Base-by-base conservation (phyloP, 2,113 vertebrate species). In the Nipponia nippon region DNA sequence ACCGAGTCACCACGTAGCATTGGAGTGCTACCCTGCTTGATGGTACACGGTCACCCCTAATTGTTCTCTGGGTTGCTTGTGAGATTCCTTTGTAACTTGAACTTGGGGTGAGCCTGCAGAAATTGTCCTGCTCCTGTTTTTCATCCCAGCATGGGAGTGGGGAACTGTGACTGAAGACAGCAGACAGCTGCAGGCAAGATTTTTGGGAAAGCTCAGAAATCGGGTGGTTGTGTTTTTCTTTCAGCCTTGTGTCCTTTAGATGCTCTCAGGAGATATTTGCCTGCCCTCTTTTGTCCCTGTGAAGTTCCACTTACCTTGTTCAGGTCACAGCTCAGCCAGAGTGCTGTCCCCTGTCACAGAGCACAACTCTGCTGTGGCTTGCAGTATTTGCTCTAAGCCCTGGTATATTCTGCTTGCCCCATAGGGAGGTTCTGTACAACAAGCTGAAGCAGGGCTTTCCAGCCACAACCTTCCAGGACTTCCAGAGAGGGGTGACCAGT, bases 401-500 rank as follows among this genome's bases (percentile, higher is more conserved):
- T 63, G 17, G 1, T 71, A 3, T 96, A n/a, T 93, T 89, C n/a
- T 95, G 44, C 34, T 95, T 91, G 67, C 29, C 38, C 47, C 26
- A 10, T 75, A 99, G 99, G 97, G 99, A 99, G 73, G 99, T 99
- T 90, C 96, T 99, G 78, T 99, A 98, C 96, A 99, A 98, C 95
- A 99, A 99, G 96, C 97, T 99, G 89, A 98, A 98, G 67, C 98
- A 99, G 97, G 99, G 99, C 59, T 99, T 99, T 97, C 99, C 99
- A 0, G 99, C 99, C 70, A 99, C 99, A 1, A 99, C 99, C 6
- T 98, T 99, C 62, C 99, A 99, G 96, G 99, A 99, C 97, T 98
- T 99, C 97, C 99, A 99, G 98, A 98, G 99, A 1, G 99, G 99
- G 2, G 99, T 99, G 80, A 99, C 99, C 94, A 99, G 99, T n/a